Percentiles rank a stretch among this genome's conserved stretches.
Conservation (phyloP, 2,888 invertebrate genomes). For the Eristalis arbustorum region DNA sequence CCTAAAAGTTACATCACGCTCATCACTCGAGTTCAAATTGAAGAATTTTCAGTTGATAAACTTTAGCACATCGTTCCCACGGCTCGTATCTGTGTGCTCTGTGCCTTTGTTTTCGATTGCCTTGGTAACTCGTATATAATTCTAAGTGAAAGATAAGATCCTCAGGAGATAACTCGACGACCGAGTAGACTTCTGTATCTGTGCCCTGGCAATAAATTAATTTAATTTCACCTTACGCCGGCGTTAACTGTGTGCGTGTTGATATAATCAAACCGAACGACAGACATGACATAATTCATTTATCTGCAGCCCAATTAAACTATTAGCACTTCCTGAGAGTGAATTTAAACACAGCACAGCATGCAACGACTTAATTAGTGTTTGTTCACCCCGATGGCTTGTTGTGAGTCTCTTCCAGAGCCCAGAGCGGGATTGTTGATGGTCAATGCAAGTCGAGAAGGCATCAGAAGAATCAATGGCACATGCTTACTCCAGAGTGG, state of each 20-base stretch:
- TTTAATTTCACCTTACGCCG: neutral
- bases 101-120: too few species aligned
- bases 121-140: neutral
- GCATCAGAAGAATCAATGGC: too few species aligned
- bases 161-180: neutral
- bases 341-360: neutral
- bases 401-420: neutral
- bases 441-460: neutral
- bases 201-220: neutral
- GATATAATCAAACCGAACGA: neutral
- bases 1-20: too few species aligned
- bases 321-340: conserved; percentile 3
- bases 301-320: conserved; percentile 2
- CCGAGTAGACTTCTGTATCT: neutral
- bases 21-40: too few species aligned
- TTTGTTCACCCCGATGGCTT: neutral
- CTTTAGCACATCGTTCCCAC: neutral
- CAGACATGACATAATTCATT: conserved; percentile 9
- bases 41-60: too few species aligned
- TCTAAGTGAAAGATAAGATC: neutral
- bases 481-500: too few species aligned
- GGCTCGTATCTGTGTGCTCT: too few species aligned
- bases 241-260: neutral
- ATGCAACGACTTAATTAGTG: neutral
- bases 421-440: too few species aligned